Evolutionary conservation across 30 jellyfish, hydroid and myxozoan genomes (phyloP), one percentile per base, ranked within the genome.

Genomic region (Turritopsis rubra): DNA sequence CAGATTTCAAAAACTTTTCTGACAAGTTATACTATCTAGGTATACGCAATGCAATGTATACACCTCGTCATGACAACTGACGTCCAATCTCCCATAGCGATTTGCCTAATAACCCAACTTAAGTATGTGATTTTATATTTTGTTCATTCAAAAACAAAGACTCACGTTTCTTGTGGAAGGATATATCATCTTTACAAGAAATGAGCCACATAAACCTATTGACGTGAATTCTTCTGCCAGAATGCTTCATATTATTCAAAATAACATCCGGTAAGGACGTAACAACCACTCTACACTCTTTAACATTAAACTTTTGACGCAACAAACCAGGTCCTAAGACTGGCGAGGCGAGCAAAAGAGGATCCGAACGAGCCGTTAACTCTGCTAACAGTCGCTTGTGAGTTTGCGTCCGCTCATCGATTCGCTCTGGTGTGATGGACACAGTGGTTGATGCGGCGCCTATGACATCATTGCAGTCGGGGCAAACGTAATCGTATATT

Each of bases 311-410:
- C 53, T 52, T 80, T 21, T 53, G 54, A 22, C 82, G 18, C 78
- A 66, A 31, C 21, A 80, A 13, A 17, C 21, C 66, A 18, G 29
- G 21, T 13, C 66, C 79, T 21, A 80, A 53, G 0, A 80, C 87
- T 21, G 78, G 53, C 0, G 87, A 80, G 13, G 87, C 78, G 16
- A 80, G 65, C 53, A 80, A 80, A 7, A 80, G 81, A 5, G 87
- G 87, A 52, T 80, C 87, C 52, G 54, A 24, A 21, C 87, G 78
- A 21, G 79, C 24, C 24, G 78, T 80, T n/a, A 80, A 79, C 53
- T 52, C 79, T n/a, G 52, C 65, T 52, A 80, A n/a, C 52, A 75
- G 78, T 21, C 54, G 54, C 53, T 80, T 80, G 65, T 80, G 87
- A 21, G 54, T 75, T 80, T 65, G 54, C 7, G 65, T 28, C 25